Evolutionary conservation across 2,113 vertebrate genomes (phyloP), one percentile per base, ranked within the genome.

Genomic region (Eupsittula cactorum): DNA sequence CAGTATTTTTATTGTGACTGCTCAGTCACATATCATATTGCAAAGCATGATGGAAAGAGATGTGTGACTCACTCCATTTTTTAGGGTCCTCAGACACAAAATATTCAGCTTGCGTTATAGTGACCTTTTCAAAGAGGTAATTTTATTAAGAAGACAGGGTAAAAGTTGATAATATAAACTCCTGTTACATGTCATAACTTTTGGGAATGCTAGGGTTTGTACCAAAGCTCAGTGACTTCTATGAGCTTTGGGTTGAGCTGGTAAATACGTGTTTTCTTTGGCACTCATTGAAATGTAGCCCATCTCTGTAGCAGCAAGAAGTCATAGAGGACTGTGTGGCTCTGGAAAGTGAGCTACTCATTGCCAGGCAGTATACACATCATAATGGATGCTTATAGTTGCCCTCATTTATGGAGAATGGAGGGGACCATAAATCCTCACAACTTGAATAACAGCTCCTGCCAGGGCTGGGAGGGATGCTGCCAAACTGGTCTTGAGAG

Each of bases 1-100:
- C 21, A 63, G 29, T 47, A 11, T 46, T 78, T 95, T 74, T 77
- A 70, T 81, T 33, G 49, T 41, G 70, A 67, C 8, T 57, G 2
- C 50, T 92, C 44, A 14, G 35, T 75, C 29, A 29, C 52, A 63
- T 49, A 29, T 87, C 47, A 69, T 62, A 71, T 62, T 84, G 75
- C 44, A 91, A 73, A 84, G 62, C 24, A n/a, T 21, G 67, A 79
- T 46, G 53, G 71, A 59, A 90, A 82, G 39, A 31, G 82, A 65
- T 49, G 23, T 55, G 76, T 86, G 69, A 93, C 70, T 92, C 62
- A 62, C 5, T 39, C 41, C 37, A 31, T 65, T 75, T 79, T 82
- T 79, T 78, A 69, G 60, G 49, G 35, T 46, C 35, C n/a, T 93
- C 78, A 78, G 65, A 91, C 47, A 63, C 35, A 77, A 82, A 89